Evolutionary conservation across 2,797 vertebrate genomes (phyloP).

Genomic region (Chanos chanos): DNA sequence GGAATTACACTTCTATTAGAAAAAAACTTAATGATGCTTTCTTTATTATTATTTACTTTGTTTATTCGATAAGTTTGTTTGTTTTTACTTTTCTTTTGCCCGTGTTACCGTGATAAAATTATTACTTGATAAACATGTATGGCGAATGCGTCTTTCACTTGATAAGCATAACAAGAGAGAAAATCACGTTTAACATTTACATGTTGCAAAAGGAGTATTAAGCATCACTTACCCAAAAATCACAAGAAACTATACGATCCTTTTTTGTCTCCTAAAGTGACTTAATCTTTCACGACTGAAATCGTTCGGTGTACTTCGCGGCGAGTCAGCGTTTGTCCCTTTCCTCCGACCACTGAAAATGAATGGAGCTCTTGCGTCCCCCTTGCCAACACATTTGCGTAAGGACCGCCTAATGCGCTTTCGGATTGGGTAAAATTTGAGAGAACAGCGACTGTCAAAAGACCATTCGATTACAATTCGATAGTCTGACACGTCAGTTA

Average conservation of each 20-base stretch:
- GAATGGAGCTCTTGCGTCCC: conserved; percentile 74
- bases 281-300: conserved; percentile 15
- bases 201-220: conserved; percentile 10
- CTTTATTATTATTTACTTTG: conserved; percentile 4
- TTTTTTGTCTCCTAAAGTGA: conserved; percentile 20
- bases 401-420: conserved; percentile 42
- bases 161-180: no score
- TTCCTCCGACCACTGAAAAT: conserved; percentile 48
- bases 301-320: conserved; percentile 31
- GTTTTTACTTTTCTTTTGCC: neutral
- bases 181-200: neutral
- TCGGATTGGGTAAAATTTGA: conserved; percentile 43
- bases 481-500: conserved; percentile 46
- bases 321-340: conserved; percentile 26
- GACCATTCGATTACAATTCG: conserved; percentile 45
- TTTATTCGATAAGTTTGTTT: neutral
- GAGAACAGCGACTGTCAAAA: neutral
- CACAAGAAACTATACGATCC: conserved; percentile 22
- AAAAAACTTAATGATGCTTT: neutral
- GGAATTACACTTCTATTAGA: neutral
- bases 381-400: conserved; percentile 71
- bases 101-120: no score
- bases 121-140: no score
- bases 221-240: conserved; percentile 40
- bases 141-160: no score